Evolutionary conservation across 64 coral and sea anemone species (phyloP), one percentile per base, ranked within the genome.

Genomic region (Montipora capricornis): DNA sequence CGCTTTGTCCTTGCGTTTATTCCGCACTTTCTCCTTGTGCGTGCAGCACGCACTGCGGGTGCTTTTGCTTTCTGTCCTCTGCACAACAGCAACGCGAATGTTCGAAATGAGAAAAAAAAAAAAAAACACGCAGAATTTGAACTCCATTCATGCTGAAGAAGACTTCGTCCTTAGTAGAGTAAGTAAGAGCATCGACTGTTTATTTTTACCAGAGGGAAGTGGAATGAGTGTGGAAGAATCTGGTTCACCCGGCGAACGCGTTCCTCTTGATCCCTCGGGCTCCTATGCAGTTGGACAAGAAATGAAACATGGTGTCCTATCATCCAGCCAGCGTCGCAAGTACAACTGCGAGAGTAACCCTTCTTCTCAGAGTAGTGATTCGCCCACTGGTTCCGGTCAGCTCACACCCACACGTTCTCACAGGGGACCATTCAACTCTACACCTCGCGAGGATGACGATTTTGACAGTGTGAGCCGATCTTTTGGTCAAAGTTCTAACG

Each of bases 401-500:
- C 85, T 80, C 13, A 95, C 93, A 0, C 92, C 92, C 4, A 88
- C 81, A 5, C 82, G 71, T 2, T 76, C 91, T 10, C 77, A 82
- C 12, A 77, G 51, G 7, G 93, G 88, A 77, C 86, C 86, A 9
- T 77, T 92, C 24, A 78, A 44, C 53, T 84, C 77, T 20, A 76
- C 64, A 52, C 74, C 79, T 17, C 76, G 87, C 24, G 89, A 88
- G 44, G 90, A 80, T 66, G 87, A 95, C 16, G 88, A 94, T 68
- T 73, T 92, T 20, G 92, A 97, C 17, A 91, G 88, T 46, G 57
- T 94, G 29, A 94, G 94, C 76, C 83, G 92, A 12, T 95, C 80
- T 11, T 94, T 97, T 84, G 83, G 92, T 12, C 76, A 88, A 12
- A 94, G 93, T 8, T 61, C 89, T 13, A 84, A 87, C 3, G 95